phyloP scores from a whole-genome alignment of 2,113 vertebrate species.

The Trichomycterus rosablanca region DNA sequence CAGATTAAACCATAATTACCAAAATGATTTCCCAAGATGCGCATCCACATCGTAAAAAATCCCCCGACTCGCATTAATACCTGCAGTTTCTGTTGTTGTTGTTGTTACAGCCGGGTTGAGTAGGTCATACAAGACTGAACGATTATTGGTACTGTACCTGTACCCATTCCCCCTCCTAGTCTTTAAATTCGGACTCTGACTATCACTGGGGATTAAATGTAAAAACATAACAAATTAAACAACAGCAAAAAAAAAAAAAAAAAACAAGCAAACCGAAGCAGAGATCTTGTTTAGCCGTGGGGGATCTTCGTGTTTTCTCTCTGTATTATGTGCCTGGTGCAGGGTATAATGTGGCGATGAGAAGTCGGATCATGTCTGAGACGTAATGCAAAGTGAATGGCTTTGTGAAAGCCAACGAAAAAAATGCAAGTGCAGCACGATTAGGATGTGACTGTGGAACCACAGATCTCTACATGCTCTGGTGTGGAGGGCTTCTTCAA shows the following conservation, averaged over 20 bases:
- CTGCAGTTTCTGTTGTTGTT: too few species aligned
- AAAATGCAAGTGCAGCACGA: conserved; percentile 16
- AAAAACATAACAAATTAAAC: too few species aligned
- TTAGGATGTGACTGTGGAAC: not conserved
- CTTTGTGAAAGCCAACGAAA: conserved; percentile 6
- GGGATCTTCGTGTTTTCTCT: conserved; percentile 24
- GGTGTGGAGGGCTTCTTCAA: too few species aligned
- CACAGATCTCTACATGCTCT: too few species aligned
- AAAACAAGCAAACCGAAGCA: too few species aligned
- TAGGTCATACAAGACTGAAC: too few species aligned
- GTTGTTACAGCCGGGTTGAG: too few species aligned
- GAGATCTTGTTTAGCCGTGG: conserved; percentile 15
- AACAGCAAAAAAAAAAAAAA: too few species aligned
- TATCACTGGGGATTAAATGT: too few species aligned
- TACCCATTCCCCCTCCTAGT: too few species aligned
- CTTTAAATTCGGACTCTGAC: too few species aligned
- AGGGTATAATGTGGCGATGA: conserved; percentile 30
- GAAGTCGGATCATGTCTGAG: conserved; percentile 23
- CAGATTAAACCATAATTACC: not conserved
- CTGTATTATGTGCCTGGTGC: conserved; percentile 22
- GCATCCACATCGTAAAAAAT: not conserved
- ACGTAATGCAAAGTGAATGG: conserved; percentile 34
- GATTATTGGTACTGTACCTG: too few species aligned
- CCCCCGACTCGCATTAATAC: not conserved
- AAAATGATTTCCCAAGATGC: conserved; percentile 5